Evolutionary conservation across 2,797 vertebrate genomes (phyloP).

Genomic region (Pseudochirops cupreus): DNA sequence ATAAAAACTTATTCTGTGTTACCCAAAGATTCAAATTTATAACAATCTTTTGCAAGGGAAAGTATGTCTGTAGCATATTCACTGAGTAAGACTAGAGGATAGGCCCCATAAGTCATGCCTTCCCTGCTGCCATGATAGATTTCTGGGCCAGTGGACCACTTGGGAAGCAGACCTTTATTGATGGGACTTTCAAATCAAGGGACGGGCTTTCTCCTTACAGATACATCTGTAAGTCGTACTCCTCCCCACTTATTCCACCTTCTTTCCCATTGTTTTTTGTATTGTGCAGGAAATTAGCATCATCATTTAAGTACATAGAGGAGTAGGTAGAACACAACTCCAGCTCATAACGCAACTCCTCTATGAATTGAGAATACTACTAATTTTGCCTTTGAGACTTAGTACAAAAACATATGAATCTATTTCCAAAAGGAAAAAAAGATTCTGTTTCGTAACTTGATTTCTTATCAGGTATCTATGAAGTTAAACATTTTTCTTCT

Average conservation of each 20-base stretch:
- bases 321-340: too few relatives aligned
- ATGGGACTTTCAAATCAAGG: neutral
- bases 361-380: neutral
- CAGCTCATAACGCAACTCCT: neutral
- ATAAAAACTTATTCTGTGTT: neutral
- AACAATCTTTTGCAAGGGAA: neutral
- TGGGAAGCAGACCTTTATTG: neutral
- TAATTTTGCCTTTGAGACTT: slow-evolving; percentile 19
- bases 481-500: slow-evolving; percentile 81
- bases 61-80: neutral
- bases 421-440: slow-evolving; percentile 39
- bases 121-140: rapidly evolving
- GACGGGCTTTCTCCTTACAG: slow-evolving; percentile 6
- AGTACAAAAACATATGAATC: slow-evolving; percentile 1
- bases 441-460: slow-evolving; percentile 49
- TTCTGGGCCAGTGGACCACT: neutral
- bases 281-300: too few relatives aligned
- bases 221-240: slow-evolving; percentile 21
- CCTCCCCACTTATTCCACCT: neutral
- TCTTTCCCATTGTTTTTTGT: too few relatives aligned
- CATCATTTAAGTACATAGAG: too few relatives aligned
- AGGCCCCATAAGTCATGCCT: neutral
- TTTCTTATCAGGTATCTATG: slow-evolving; percentile 4
- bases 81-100: neutral
- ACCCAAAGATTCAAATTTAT: slow-evolving; percentile 2